Evolutionary conservation across 2,797 vertebrate species (phyloP).

Genomic region (Myotis daubentonii): DNA sequence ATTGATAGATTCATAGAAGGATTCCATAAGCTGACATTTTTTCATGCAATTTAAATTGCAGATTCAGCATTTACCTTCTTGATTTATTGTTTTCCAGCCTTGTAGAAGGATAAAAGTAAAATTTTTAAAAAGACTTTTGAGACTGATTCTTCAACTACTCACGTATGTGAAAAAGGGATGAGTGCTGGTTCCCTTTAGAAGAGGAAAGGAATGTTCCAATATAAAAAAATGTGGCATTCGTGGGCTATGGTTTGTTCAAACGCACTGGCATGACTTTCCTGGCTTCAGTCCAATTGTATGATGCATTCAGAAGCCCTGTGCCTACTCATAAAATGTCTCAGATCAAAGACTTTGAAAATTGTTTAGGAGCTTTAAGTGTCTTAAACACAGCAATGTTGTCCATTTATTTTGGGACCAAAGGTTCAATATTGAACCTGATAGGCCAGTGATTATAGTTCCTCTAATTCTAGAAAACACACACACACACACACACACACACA

Average conservation of each 20-base stretch:
- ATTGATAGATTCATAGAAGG: neutral
- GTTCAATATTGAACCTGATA: neutral
- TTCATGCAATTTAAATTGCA: slow-evolving; percentile 2
- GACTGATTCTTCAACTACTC: neutral
- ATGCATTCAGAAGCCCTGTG: slow-evolving; percentile 60
- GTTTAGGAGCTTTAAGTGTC: slow-evolving; percentile 32
- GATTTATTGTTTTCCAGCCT: neutral
- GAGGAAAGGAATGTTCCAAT: slow-evolving; percentile 56
- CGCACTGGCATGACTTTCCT: slow-evolving; percentile 55
- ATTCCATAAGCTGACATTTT: neutral
- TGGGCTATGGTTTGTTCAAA: slow-evolving; percentile 54
- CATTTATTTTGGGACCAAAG: slow-evolving; percentile 54
- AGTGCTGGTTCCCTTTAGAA: slow-evolving; percentile 24
- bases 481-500: neutral
- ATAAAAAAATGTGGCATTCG: slow-evolving; percentile 38
- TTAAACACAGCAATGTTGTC: neutral
- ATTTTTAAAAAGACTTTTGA: slow-evolving; percentile 15
- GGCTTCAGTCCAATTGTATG: slow-evolving; percentile 58
- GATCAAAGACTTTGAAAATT: slow-evolving; percentile 57
- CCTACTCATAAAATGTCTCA: slow-evolving; percentile 64
- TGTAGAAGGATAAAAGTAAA: slow-evolving; percentile 30
- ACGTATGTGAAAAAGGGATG: slow-evolving; percentile 36
- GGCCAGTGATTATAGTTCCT: neutral
- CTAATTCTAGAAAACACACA: neutral
- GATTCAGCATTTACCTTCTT: neutral